Conservation (phyloP, 2,113 vertebrate species). For the Leucopsar rothschildi region DNA sequence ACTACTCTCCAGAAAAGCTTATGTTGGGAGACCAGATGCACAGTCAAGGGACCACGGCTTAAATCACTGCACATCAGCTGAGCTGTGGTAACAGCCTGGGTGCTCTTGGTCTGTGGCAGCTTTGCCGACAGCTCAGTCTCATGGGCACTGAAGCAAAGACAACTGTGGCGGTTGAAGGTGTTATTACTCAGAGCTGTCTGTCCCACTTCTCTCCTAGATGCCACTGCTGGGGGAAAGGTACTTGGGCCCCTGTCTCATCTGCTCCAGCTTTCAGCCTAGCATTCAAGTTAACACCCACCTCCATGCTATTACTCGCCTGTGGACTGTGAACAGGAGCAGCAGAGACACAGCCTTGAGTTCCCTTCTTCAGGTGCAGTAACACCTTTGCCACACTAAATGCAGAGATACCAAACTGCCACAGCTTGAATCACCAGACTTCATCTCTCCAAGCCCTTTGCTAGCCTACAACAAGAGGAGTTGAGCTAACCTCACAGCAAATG, state of each 20-base stretch:
- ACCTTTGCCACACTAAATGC: not conserved
- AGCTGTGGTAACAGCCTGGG: not conserved
- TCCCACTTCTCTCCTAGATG: constrained; percentile 38
- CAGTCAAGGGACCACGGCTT: not conserved
- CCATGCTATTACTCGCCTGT: not conserved
- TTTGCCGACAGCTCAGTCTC: not conserved
- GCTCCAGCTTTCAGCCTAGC: not conserved
- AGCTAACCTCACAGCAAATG: constrained; percentile 53
- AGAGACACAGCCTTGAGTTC: not conserved
- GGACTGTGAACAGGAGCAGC: not conserved
- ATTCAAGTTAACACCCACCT: not conserved
- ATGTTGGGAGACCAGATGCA: not conserved
- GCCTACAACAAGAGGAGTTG: not conserved
- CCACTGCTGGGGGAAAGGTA: not conserved
- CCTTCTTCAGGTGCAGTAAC: not conserved
- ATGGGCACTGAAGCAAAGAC: constrained; percentile 42
- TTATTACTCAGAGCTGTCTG: constrained; percentile 64
- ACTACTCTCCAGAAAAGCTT: not conserved
- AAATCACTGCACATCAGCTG: constrained; percentile 36
- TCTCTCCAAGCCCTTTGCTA: constrained; percentile 41
- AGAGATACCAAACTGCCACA: constrained; percentile 24
- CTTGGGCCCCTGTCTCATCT: not conserved
- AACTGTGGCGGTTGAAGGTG: constrained; percentile 17
- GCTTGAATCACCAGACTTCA: constrained; percentile 16
- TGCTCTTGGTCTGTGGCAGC: not conserved